phyloP scores from a whole-genome alignment of 2,888 invertebrate species.

The Callimorpha dominula region DNA sequence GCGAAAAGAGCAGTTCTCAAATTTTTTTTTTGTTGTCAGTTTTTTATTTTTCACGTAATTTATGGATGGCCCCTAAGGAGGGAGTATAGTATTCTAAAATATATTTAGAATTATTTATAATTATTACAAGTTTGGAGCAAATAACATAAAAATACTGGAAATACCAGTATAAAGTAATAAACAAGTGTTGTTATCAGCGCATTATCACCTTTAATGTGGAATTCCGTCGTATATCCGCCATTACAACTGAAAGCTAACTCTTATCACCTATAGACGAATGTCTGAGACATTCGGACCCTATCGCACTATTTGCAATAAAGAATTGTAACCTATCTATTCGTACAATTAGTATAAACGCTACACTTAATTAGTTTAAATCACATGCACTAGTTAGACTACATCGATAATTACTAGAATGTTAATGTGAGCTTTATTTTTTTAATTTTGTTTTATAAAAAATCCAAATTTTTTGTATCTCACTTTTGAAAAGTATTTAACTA shows the following conservation, averaged over 20 bases:
- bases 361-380: constrained; percentile 57
- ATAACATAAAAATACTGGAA: not conserved
- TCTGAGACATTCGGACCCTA: constrained; percentile 54
- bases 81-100: not conserved
- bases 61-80: too few relatives aligned
- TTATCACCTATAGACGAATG: constrained; percentile 41
- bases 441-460: constrained; percentile 17
- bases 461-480: constrained; percentile 28
- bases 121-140: not conserved
- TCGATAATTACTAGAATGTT: constrained; percentile 43
- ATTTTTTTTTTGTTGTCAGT: too few relatives aligned
- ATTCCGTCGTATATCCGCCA: constrained; percentile 29
- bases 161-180: not conserved
- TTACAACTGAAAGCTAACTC: constrained; percentile 20
- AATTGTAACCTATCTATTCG: constrained; percentile 51
- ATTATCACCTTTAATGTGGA: constrained; percentile 6
- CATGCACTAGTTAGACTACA: constrained; percentile 57
- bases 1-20: too few relatives aligned
- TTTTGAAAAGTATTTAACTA: constrained; percentile 18
- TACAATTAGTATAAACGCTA: constrained; percentile 54
- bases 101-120: not conserved
- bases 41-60: too few relatives aligned
- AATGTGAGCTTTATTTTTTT: constrained; percentile 41
- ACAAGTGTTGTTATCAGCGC: constrained; percentile 4
- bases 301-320: constrained; percentile 25